Evolutionary conservation across 2,113 vertebrate species (phyloP).

Genomic region (Macroglossus sobrinus): DNA sequence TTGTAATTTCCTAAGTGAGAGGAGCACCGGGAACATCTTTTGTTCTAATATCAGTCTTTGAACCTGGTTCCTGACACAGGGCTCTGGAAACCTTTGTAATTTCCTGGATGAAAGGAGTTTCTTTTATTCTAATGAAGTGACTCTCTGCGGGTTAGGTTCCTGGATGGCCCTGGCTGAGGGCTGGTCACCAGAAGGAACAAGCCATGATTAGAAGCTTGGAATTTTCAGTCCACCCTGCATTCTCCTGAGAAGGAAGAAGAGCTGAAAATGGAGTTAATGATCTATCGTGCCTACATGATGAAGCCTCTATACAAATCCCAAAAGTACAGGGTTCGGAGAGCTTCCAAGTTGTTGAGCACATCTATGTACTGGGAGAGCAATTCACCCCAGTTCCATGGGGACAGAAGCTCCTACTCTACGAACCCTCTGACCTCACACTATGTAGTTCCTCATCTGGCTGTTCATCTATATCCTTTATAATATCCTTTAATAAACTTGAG

Average conservation of each 20-base stretch:
- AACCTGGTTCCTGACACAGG: background rate
- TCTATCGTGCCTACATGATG: background rate
- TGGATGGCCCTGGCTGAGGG: background rate
- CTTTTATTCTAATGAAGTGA: background rate
- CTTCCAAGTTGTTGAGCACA: background rate
- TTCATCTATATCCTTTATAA: background rate
- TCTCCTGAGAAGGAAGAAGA: background rate
- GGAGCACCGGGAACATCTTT: background rate
- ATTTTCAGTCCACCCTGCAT: background rate
- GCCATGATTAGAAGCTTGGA: background rate
- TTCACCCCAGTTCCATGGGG: fast-evolving
- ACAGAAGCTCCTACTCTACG: background rate
- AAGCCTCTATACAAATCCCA: background rate
- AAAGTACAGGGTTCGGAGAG: fast-evolving
- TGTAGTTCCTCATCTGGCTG: no score
- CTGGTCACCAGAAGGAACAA: background rate
- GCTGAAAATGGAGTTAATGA: background rate
- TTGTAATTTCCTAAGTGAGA: background rate
- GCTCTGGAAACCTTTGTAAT: background rate
- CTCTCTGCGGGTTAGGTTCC: background rate
- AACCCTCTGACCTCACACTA: background rate
- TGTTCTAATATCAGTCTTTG: background rate
- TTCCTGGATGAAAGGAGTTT: background rate
- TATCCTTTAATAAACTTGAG: background rate
- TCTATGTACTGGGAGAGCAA: fast-evolving